Base-by-base conservation (phyloP, 2,797 vertebrate species). In the Oryzias dopingdopingensis region DNA sequence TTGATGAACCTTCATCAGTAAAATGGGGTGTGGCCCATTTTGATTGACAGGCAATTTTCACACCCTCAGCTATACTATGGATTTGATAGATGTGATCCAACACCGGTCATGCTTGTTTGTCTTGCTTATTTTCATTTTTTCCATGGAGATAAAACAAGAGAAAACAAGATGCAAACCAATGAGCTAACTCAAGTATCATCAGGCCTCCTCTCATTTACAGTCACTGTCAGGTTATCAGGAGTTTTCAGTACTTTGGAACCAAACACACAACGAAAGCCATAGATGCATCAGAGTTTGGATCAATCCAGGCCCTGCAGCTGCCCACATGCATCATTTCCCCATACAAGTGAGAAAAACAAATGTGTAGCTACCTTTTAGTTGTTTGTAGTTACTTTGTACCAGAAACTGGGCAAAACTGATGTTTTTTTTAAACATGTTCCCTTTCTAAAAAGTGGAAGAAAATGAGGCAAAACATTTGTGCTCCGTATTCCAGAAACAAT, bases 401-500 rank as follows among this genome's bases (percentile, higher is more conserved):
- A 13, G 32, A 2, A 37, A 13, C 32, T 12, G 32, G 32, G 32
- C 10, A 37, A 37, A 37, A 37, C 32, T 2, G 10, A 13, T 10
- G 2, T 37, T 37, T 37, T 7, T 7, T 37, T 37, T 12, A 13
- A 37, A 37, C 32, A 37, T 37, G 10, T 72, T 52, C 56, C 43
- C 54, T 72, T 71, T 56, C 52, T 63, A 59, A 73, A 74, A 44
- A 67, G 72, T 54, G 16, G 5, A 15, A 18, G 52, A 50, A 77
- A 52, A 41, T 1, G 42, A 74, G 42, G 56, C 59, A 42, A 72
- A 82, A 86, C 76, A 80, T 81, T 80, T 82, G 67, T 43, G 14
- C 65, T 73, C 56, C 72, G 63, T 23, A 42, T 76, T 87, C 81
- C 80, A 84, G 74, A 74, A 82, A 80, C 80, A 86, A 88, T 81